Conservation (phyloP, 2,113 vertebrate genomes). For the Anoura caudifer region DNA sequence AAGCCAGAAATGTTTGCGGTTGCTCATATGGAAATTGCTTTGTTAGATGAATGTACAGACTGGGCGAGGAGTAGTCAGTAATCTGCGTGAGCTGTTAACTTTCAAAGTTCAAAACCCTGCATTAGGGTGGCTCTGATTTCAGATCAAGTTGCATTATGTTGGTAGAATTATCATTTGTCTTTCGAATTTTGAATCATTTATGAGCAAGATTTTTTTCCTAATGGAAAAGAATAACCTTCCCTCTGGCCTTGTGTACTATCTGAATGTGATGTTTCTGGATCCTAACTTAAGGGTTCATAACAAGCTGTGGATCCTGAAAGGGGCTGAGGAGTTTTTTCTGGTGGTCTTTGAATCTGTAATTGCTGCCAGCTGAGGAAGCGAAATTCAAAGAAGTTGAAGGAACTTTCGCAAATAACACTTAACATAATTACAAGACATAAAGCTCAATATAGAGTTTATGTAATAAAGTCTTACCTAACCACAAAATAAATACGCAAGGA, state of each 20-base stretch:
- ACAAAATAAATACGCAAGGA: constrained; percentile 30
- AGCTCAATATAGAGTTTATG: constrained; percentile 41
- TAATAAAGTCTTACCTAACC: constrained; percentile 51
- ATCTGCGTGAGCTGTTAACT: constrained; percentile 9
- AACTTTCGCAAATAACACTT: constrained; percentile 71
- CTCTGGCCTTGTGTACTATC: constrained; percentile 47
- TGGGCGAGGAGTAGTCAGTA: neutral
- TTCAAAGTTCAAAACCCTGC: neutral
- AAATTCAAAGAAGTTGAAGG: constrained; percentile 57
- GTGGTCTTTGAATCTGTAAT: constrained; percentile 67
- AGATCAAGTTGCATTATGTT: neutral
- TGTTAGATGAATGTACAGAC: constrained; percentile 30
- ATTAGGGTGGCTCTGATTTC: neutral
- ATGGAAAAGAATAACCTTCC: constrained; percentile 36
- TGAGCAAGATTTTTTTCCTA: neutral
- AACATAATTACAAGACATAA: constrained; percentile 62
- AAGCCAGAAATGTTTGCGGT: constrained; percentile 63
- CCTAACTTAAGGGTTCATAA: constrained; percentile 13
- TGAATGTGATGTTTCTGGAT: constrained; percentile 32
- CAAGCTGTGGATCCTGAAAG: constrained; percentile 20
- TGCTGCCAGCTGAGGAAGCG: constrained; percentile 69
- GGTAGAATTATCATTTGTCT: constrained; percentile 25
- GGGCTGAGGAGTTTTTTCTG: constrained; percentile 48
- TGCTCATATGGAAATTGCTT: constrained; percentile 62
- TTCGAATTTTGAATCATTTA: constrained; percentile 46